Evolutionary conservation across 1,140 invertebrate genomes (phyloP).

Genomic region (Whitmania pigra): DNA sequence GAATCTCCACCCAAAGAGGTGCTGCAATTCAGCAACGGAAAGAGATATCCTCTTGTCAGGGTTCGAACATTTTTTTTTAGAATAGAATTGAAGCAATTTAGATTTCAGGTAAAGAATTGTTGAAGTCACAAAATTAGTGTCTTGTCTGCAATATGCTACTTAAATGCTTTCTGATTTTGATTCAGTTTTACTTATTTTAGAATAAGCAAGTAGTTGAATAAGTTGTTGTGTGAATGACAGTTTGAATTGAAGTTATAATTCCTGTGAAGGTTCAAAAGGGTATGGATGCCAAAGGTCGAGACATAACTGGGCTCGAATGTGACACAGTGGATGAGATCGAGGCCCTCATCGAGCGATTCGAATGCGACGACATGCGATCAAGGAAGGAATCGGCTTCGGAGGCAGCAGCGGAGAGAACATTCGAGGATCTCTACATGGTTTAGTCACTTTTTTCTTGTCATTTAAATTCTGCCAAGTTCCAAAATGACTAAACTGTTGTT

Average conservation of each 20-base stretch:
- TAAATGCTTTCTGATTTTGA: too few relatives aligned
- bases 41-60: constrained; percentile 35
- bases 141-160: too few relatives aligned
- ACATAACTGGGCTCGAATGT: constrained; percentile 32
- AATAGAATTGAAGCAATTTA: background rate
- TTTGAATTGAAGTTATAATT: background rate
- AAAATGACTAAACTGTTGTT: too few relatives aligned
- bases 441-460: background rate
- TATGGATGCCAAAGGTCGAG: constrained; percentile 29
- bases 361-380: constrained; percentile 31
- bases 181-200: too few relatives aligned
- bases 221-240: too few relatives aligned
- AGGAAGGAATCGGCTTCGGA: constrained; percentile 32
- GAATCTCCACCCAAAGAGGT: constrained; percentile 36
- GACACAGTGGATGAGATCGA: constrained; percentile 37
- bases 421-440: constrained; percentile 44
- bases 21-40: constrained; percentile 32
- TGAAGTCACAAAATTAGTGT: too few relatives aligned
- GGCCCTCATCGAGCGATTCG: constrained; percentile 34
- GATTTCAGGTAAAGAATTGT: too few relatives aligned
- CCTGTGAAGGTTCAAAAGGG: constrained; percentile 22
- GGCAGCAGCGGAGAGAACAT: constrained; percentile 35
- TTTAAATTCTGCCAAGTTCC: too few relatives aligned
- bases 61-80: constrained; percentile 19
- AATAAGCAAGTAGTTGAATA: too few relatives aligned